Base-by-base conservation (phyloP, 1,140 invertebrate species). In the Gonioctena quinquepunctata region DNA sequence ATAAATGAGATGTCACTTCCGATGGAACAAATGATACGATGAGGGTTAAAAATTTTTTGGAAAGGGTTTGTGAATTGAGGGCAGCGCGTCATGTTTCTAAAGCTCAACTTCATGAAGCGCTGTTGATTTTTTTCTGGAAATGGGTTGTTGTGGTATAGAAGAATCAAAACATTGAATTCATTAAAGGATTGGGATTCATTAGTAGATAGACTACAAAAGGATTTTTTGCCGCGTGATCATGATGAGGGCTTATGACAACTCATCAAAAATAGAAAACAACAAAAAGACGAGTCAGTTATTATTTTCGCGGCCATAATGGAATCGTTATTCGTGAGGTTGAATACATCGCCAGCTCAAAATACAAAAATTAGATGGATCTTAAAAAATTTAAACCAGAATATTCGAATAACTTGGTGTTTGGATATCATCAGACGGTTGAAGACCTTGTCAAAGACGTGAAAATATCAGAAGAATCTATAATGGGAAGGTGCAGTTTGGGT, bases 271-370 rank as follows among this genome's bases (percentile, higher is more conserved):
- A 27, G 79, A 2, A 77, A 78, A 16, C 77, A 81, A 66, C 75
- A 77, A 0, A 70, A 78, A 68, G 26, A 60, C 0, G 77, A 81
- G 50, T 74, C 73, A 59, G 77, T 80, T 5, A 67, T 64, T 0
- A 67, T 81, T 59, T 80, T 77, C 71, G 26, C 80, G 8, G 69
- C 80, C 0, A 71, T 79, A 6, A 76, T 81, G 76, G 19, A 50
- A 27, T 72, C 72, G 21, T 26, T 79, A 21, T 80, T 79, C 57
- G 74, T 73, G 7, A 60, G 76, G 13, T 19, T 50, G 13, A 50
- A n/a, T 50, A 16, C 49, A 3, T 19, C 49, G 4, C 49, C 49
- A 3, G 49, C 49, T 3, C 4, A 16, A 4, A 3, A 4, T 50
- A 50, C 49, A n/a, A n/a, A 19, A 50, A 19, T 50, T 6, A 50